A percentile compares a stretch with the other conserved stretches of the same genome.
These are phyloP conservation scores for Holocentrus rufus DNA, from an alignment of 2,797 vertebrate species.

Conservation along the genomic window DNA sequence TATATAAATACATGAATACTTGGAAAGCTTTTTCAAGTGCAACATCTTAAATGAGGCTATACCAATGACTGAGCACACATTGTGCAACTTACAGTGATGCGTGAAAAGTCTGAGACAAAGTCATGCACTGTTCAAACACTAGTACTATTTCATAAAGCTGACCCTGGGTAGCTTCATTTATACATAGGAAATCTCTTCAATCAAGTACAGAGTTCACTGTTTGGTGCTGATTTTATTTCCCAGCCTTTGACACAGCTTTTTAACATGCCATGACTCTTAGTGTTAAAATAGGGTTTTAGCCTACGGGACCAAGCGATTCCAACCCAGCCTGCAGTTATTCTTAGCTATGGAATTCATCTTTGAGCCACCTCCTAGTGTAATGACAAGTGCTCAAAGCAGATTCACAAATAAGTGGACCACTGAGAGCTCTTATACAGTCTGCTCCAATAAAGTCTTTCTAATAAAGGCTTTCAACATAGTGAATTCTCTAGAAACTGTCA, in stretches of 20 bases:
- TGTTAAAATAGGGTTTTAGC: constrained; percentile 26
- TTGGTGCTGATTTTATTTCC: not conserved
- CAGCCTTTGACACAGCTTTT: constrained; percentile 1
- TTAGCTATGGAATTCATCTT: constrained; percentile 39
- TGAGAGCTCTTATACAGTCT: not conserved
- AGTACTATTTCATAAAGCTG: too few species aligned
- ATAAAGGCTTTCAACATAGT: not conserved
- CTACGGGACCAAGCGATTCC: not conserved
- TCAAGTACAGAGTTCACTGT: not conserved
- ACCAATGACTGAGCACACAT: too few species aligned
- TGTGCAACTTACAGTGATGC: not conserved
- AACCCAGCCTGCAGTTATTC: constrained; percentile 33
- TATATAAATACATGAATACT: not conserved
- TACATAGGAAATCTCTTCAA: not conserved
- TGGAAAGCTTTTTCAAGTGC: not conserved
- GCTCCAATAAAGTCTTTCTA: not conserved
- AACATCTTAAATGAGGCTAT: not conserved
- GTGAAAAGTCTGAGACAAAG: not conserved
- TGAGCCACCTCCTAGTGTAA: constrained; percentile 11
- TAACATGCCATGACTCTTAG: not conserved
- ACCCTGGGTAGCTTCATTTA: not conserved
- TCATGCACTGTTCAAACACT: too few species aligned
- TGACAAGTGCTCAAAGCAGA: not conserved
- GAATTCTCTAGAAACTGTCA: too few species aligned
- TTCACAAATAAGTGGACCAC: not conserved